Evolutionary conservation across 2,888 invertebrate genomes (phyloP), one percentile per base, ranked within the genome.

Genomic region (Dryobotodes eremita): DNA sequence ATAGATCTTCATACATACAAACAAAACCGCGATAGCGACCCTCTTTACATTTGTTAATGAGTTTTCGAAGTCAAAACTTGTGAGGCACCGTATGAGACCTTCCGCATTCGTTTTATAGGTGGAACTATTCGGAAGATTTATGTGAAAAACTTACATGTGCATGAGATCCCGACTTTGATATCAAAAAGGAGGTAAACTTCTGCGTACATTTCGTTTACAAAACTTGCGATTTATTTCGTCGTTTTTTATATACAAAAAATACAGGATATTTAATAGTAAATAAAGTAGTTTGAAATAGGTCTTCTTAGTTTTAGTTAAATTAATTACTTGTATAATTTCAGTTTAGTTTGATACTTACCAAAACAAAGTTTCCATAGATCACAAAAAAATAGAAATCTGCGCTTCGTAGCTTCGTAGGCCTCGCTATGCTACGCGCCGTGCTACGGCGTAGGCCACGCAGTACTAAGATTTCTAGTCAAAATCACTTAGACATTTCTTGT

Each of bases 51-150:
- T 68, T 55, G n/a, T 15, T 75, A 84, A 75, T 80, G 75, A 84
- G 80, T 83, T 83, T 75, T 62, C 23, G 53, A 75, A 80, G 75
- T 71, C n/a, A 80, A 57, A 84, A 75, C 71, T 83, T 68, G 7
- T 10, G n/a, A 31, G 50, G 65, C 55, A 15, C 36, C 69, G 31
- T 8, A 48, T 31, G 50, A 70, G 17, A 66, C 50, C 23, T 71
- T 23, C 23, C 59, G 36, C 70, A 48, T 55, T 50, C 72, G 59
- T 70, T 31, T 11, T 10, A 20, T 55, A 42, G 20, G 72, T 79
- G 26, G 53, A 75, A 84, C 61, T 80, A 84, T 84, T 75, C 36
- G 7, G 0, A 26, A 80, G 69, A 83, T 84, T 72, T 72, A 80
- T 83, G 64, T 70, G 72, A 23, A 26, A 50, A 80, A 71, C 59